phyloP scores from a whole-genome alignment of 1,140 invertebrate genomes.

The Myzus persicae region DNA sequence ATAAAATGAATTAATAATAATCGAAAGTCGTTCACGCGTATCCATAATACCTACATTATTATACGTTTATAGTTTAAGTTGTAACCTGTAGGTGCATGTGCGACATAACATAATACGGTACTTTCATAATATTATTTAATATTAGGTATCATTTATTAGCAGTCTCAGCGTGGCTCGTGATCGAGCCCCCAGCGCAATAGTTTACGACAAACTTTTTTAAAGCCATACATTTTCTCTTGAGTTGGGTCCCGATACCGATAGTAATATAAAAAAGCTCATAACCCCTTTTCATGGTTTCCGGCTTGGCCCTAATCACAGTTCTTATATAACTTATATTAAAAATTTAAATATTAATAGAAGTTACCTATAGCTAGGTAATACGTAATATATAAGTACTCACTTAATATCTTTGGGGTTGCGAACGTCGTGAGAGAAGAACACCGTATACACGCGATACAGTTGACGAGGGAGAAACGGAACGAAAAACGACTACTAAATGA shows the following conservation, averaged over 20 bases:
- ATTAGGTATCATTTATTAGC: background rate
- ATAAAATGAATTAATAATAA: background rate
- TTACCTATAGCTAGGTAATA: too few relatives aligned
- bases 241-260: background rate
- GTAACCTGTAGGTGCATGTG: background rate
- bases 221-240: background rate
- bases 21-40: background rate
- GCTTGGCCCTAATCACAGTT: background rate
- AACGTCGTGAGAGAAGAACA: slow-evolving; percentile 45
- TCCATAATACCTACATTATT: background rate
- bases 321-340: background rate
- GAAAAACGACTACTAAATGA: background rate
- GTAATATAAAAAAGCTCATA: background rate
- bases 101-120: background rate
- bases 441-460: slow-evolving; percentile 21
- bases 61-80: background rate
- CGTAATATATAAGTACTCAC: slow-evolving; percentile 24
- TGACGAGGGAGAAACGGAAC: background rate
- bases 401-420: background rate
- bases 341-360: too few relatives aligned
- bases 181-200: too few relatives aligned
- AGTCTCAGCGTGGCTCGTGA: background rate
- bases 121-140: background rate
- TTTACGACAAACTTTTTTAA: background rate
- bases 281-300: background rate